Base-by-base conservation (phyloP, 2,797 vertebrate genomes). In the Pelochelys cantorii region DNA sequence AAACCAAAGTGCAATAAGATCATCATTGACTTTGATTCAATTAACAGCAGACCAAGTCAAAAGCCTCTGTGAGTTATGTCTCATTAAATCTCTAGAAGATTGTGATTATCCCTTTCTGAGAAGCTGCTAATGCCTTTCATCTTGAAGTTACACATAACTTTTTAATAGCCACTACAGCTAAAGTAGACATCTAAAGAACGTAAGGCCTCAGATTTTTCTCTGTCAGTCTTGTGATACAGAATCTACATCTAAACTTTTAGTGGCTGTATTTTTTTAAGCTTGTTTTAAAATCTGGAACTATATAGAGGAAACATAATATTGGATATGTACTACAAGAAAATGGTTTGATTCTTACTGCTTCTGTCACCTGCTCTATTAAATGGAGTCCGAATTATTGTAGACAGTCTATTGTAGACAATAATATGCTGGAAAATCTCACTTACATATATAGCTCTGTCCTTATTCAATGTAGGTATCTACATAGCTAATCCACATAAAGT, bases 11-110 rank as follows among this genome's bases (percentile, higher is more conserved):
- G 96, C 97, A 98, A 96, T 79, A 96, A 98, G 98, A 98, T 99
- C 96, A 97, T 99, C 97, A 99, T 99, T 42, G 98, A 99, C 97
- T 99, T 99, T 98, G 98, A 99, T 97, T 99, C 99, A 96, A 99
- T 99, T 98, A 99, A 98, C 97, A 96, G 84, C 96, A 98, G 90
- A 96, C 96, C 90, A 82, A 97, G 87, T 97, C 98, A 97, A 93
- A 97, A 96, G 94, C 97, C 90, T 93, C 94, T 96, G 90, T 98
- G 97, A 98, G 95, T 93, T 95, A 90, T 83, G 52, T 91, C 96
- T 97, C 84, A 86, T 97, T 97, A 97, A 94, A 86, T 88, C 89
- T 89, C 74, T 81, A 25, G 94, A 97, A 97, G 88, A 94, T 54
- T 92, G 86, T 96, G 94, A 96, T 97, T 96, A 93, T 96, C 93